phyloP scores from a whole-genome alignment of 2,888 invertebrate species.

The Helleia helle region DNA sequence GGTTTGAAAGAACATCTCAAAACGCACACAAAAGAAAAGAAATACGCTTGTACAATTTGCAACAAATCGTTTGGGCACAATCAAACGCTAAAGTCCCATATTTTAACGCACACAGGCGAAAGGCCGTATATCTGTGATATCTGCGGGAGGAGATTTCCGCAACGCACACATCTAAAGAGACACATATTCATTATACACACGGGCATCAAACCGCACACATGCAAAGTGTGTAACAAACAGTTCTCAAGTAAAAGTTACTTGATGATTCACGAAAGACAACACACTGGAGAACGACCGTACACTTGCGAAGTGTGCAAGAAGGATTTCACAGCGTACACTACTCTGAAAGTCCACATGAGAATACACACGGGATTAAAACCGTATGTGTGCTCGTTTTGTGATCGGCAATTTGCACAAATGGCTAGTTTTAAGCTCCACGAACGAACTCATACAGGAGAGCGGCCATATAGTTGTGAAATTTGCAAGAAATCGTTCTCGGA shows the following conservation, averaged over 20 bases:
- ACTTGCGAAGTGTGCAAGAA: conserved; percentile 56
- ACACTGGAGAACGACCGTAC: conserved; percentile 51
- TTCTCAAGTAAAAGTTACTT: conserved; percentile 60
- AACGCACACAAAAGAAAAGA: conserved; percentile 48
- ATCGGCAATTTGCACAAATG: conserved; percentile 54
- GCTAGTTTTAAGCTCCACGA: conserved; percentile 57
- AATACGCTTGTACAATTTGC: conserved; percentile 43
- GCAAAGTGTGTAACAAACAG: conserved; percentile 49
- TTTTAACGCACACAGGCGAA: conserved; percentile 54
- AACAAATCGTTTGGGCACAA: conserved; percentile 50
- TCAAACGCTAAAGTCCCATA: conserved; percentile 56
- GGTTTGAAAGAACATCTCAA: conserved; percentile 56
- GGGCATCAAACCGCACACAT: conserved; percentile 44
- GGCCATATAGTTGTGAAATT: conserved; percentile 46
- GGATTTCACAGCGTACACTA: conserved; percentile 54
- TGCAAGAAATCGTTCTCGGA: conserved; percentile 59
- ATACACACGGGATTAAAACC: conserved; percentile 58
- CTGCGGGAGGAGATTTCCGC: conserved; percentile 50
- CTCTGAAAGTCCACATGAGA: conserved; percentile 57
- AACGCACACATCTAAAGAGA: conserved; percentile 51
- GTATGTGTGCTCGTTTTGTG: conserved; percentile 49
- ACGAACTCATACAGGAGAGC: conserved; percentile 53
- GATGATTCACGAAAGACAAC: conserved; percentile 50
- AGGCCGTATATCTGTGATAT: conserved; percentile 55
- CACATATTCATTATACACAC: conserved; percentile 58